Base-by-base conservation (phyloP, 2,113 vertebrate genomes). In the Oplegnathus fasciatus region DNA sequence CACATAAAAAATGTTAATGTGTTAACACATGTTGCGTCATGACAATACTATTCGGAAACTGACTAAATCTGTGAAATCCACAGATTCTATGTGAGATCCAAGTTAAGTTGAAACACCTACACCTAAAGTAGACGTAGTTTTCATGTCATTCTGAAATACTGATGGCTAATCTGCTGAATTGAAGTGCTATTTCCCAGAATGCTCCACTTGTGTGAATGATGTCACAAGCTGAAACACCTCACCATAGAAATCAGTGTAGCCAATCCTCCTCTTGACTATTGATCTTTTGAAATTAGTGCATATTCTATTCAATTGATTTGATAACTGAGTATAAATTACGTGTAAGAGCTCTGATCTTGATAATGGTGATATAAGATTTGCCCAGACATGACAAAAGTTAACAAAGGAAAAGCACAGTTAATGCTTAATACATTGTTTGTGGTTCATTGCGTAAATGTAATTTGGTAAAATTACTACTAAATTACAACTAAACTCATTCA, bases 211-310 rank as follows among this genome's bases (percentile, higher is more conserved):
- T 32, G 22, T 57, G 20, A 44, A 42, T 58, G 37, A 44, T 22
- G 9, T 20, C 66, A 80, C 67, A 62, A 28, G 58, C 48, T 57
- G 30, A 26, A 66, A 68, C 55, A 32, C 40, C 48, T 32, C 73
- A 55, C 62, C 46, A 40, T 1, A 69, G 52, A 54, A 82, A 82
- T 78, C 69, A 74, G 61, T 69, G 50, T 20, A n/a, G 52, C 17
- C 70, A 52, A 66, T 70, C 75, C n/a, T 62, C 46, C 37, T 52
- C 34, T 46, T 66, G 28, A 78, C 55, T 15, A 83, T 57, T 32
- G 75, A 78, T 75, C 22, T 34, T 32, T 37, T 52, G 57, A 62
- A 76, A 70, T 64, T 68, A 42, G 37, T 46, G 52, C 48, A 71
- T 73, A 60, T 61, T 81, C 37, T 28, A 17, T 71, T 66, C 15